phyloP scores from a whole-genome alignment of 1,140 invertebrate genomes.

The Drosophila carrolli region DNA sequence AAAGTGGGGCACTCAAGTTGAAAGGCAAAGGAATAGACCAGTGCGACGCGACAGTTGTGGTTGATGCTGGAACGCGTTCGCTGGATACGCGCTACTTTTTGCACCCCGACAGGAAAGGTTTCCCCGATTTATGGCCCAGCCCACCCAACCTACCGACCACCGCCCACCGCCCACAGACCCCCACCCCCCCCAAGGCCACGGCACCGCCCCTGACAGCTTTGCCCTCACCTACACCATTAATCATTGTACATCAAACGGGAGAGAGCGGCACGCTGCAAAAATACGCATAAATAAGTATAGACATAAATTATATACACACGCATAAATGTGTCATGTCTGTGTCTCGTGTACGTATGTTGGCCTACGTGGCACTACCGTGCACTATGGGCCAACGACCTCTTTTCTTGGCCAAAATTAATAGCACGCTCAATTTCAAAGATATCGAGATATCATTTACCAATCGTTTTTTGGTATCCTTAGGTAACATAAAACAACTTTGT shows the following conservation, averaged over 20 bases:
- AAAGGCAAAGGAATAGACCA: constrained; percentile 57
- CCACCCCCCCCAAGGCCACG: background rate
- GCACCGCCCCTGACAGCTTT: background rate
- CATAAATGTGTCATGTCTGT: constrained; percentile 10
- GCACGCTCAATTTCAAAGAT: too few species aligned
- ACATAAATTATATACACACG: constrained; percentile 39
- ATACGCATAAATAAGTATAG: constrained; percentile 47
- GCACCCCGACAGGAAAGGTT: constrained; percentile 30
- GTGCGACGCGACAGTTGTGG: constrained; percentile 10
- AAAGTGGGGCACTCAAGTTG: constrained; percentile 70
- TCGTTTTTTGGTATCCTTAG: too few species aligned
- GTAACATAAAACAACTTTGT: too few species aligned
- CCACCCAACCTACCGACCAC: background rate
- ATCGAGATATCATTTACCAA: too few species aligned
- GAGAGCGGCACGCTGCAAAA: constrained; percentile 11
- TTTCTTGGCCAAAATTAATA: too few species aligned
- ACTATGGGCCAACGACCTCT: background rate
- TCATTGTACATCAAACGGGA: constrained; percentile 37
- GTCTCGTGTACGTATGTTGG: background rate
- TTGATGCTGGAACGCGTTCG: constrained; percentile 34
- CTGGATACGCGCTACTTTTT: constrained; percentile 53
- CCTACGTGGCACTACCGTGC: background rate
- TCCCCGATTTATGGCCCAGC: constrained; percentile 4
- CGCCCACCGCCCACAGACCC: background rate
- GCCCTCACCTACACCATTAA: constrained; percentile 29